phyloP scores from a whole-genome alignment of 2,888 invertebrate genomes.

The Marronus borbonicus region DNA sequence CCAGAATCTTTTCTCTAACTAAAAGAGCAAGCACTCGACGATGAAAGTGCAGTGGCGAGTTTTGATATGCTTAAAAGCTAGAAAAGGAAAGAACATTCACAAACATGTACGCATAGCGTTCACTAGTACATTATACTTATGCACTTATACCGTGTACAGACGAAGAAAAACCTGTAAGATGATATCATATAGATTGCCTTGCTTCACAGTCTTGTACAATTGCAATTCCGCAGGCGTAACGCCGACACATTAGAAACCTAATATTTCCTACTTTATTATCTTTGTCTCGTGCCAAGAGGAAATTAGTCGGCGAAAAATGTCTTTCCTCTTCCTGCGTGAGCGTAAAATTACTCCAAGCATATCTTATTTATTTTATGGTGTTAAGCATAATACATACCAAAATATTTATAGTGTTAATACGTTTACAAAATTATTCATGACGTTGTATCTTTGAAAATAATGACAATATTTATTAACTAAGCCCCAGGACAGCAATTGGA shows the following conservation, averaged over 20 bases:
- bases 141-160: neutral
- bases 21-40: conserved; percentile 10
- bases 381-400: neutral
- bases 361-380: conserved; percentile 10
- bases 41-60: conserved; percentile 11
- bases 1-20: conserved; percentile 14
- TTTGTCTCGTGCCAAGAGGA: conserved; percentile 42
- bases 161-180: conserved; percentile 13
- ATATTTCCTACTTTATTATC: conserved; percentile 44
- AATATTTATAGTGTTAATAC: neutral
- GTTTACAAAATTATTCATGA: too few relatives aligned
- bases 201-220: conserved; percentile 30
- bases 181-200: conserved; percentile 7
- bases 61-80: conserved; percentile 18
- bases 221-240: conserved; percentile 35
- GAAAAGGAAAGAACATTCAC: conserved; percentile 17
- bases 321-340: conserved; percentile 37
- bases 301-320: conserved; percentile 45
- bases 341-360: conserved; percentile 26
- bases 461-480: too few relatives aligned
- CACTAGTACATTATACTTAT: neutral
- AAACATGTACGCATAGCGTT: neutral
- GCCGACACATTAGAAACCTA: conserved; percentile 38
- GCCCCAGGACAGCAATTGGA: too few relatives aligned
- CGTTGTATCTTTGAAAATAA: too few relatives aligned